These are phyloP conservation scores for Nebria brevicollis DNA, from an alignment of 2,888 invertebrate species.

Conservation along the genomic window DNA sequence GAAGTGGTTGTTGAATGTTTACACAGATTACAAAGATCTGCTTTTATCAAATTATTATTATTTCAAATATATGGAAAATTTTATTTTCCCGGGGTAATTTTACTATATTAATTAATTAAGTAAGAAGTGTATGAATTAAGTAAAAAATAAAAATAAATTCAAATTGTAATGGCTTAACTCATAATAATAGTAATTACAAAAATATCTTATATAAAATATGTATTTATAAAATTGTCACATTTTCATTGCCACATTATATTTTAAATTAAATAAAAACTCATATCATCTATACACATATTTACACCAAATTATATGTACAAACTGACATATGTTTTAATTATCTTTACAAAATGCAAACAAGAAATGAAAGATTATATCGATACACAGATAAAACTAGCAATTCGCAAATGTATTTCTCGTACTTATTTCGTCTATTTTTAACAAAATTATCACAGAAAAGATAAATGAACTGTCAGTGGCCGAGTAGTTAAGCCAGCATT, in stretches of 20 bases:
- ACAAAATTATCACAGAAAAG: not conserved
- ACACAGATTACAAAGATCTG: slow-evolving; percentile 24
- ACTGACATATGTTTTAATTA: not conserved
- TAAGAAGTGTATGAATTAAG: not conserved
- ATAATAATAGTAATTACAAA: no score
- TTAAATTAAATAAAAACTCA: not conserved
- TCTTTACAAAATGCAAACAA: not conserved
- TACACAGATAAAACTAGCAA: not conserved
- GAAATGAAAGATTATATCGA: no score
- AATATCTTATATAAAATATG: no score
- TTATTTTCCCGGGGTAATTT: not conserved
- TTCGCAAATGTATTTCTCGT: not conserved
- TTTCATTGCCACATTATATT: not conserved
- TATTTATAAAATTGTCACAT: no score
- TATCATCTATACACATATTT: not conserved
- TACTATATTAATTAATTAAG: no score
- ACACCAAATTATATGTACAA: not conserved
- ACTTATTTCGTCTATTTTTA: not conserved
- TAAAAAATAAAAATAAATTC: no score
- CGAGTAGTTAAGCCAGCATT: not conserved
- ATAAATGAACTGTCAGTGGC: not conserved
- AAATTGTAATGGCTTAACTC: no score
- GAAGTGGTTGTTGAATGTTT: slow-evolving; percentile 25
- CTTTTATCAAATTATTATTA: slow-evolving; percentile 16
- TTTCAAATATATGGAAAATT: not conserved